Conservation (phyloP, 2,797 vertebrate species). For the Coregonus ussuriensis region DNA sequence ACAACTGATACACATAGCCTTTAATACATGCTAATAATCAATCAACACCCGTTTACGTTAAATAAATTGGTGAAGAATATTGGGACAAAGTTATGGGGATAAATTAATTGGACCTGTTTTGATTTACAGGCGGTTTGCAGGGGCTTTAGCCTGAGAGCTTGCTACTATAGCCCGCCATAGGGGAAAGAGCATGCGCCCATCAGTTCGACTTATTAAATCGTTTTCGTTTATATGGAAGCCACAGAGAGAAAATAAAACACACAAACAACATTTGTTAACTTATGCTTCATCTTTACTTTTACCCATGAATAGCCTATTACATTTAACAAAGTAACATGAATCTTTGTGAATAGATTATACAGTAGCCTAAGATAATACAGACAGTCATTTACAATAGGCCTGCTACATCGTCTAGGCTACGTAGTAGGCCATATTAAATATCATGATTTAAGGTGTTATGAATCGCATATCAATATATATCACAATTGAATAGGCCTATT, state of each 20-base stretch:
- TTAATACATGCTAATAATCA: not conserved
- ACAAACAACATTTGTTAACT: not conserved
- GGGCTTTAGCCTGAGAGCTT: not conserved
- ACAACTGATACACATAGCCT: not conserved
- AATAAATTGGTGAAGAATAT: not conserved
- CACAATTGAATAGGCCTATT: not conserved
- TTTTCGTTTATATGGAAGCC: not conserved
- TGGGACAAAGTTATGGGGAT: not conserved
- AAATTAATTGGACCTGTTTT: not conserved
- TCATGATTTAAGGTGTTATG: too few species aligned
- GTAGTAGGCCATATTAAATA: too few species aligned
- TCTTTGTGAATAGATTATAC: too few species aligned
- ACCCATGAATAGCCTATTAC: not conserved
- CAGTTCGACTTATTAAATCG: not conserved
- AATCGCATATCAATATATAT: too few species aligned
- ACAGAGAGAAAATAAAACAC: not conserved
- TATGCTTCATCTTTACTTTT: not conserved
- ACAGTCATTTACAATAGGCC: too few species aligned
- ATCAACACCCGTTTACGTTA: not conserved
- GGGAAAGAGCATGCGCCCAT: not conserved
- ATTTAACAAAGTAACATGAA: not conserved
- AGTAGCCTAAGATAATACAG: too few species aligned
- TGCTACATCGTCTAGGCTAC: too few species aligned
- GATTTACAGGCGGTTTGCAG: not conserved
- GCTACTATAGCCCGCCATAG: not conserved